Conservation (phyloP, 2,113 vertebrate genomes). For the Pelvicachromis taeniatus region DNA sequence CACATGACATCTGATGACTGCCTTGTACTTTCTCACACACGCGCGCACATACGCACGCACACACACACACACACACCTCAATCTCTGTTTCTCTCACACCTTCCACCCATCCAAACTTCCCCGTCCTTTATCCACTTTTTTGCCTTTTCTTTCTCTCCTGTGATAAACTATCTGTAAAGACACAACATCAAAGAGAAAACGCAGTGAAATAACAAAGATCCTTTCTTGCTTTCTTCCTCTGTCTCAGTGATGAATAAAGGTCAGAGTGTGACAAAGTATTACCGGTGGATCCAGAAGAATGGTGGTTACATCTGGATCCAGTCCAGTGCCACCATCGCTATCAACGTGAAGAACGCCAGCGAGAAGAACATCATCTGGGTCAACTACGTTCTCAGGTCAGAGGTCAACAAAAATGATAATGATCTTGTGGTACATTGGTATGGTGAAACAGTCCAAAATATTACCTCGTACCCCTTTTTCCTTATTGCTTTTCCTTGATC, state of each 20-base stretch:
- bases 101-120: not conserved
- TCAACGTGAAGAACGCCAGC: slow-evolving; percentile 95
- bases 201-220: not conserved
- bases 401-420: not conserved
- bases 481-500: not conserved
- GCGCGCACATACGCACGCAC: too few relatives aligned
- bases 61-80: not conserved
- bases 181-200: not conserved
- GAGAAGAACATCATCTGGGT: slow-evolving; percentile 99
- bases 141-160: not conserved
- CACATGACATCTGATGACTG: slow-evolving; percentile 50
- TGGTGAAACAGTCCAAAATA: not conserved
- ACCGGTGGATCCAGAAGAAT: slow-evolving; percentile 98
- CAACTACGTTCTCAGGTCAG: slow-evolving; percentile 97
- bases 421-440: not conserved
- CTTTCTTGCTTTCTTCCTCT: not conserved
- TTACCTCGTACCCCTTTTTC: not conserved
- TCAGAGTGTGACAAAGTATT: slow-evolving; percentile 97
- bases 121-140: not conserved
- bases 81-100: not conserved
- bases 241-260: slow-evolving; percentile 94
- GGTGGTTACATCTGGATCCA: slow-evolving; percentile 99
- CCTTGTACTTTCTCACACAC: not conserved
- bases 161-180: not conserved
- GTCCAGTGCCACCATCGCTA: slow-evolving; percentile 94